Conservation (phyloP, 2,888 invertebrate genomes). For the Stomorhina lunata region DNA sequence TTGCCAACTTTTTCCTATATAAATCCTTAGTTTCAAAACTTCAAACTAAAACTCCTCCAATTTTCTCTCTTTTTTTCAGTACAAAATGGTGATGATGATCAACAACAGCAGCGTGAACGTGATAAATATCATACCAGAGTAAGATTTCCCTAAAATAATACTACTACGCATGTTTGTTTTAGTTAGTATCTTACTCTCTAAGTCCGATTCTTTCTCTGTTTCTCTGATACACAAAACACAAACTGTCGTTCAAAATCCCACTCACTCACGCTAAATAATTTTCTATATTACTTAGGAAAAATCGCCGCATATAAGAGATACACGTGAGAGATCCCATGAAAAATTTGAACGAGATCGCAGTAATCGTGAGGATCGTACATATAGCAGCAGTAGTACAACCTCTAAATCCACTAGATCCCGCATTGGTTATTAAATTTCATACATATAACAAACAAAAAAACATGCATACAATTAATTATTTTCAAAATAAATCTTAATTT, state of each 20-base stretch:
- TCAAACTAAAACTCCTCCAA: no score
- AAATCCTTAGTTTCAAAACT: no score
- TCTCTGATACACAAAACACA: constrained; percentile 29
- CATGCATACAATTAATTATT: background rate
- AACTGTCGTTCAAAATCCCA: constrained; percentile 51
- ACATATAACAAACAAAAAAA: background rate
- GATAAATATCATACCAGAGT: constrained; percentile 90
- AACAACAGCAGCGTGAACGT: constrained; percentile 84
- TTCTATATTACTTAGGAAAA: constrained; percentile 83
- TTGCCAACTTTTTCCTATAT: no score
- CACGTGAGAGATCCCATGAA: constrained; percentile 88
- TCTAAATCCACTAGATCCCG: constrained; percentile 77
- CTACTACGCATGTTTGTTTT: constrained; percentile 19
- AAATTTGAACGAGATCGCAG: constrained; percentile 82
- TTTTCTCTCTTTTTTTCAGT: constrained; percentile 67
- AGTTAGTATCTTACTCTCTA: constrained; percentile 25
- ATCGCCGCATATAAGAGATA: constrained; percentile 85
- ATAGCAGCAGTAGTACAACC: constrained; percentile 79
- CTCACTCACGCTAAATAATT: constrained; percentile 65
- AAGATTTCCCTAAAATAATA: constrained; percentile 72
- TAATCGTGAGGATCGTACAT: constrained; percentile 84
- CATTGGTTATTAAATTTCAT: constrained; percentile 71
- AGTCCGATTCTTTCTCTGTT: background rate
- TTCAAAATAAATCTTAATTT: constrained; percentile 1
- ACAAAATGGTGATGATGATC: constrained; percentile 88